Percentiles rank a stretch among this genome's conserved stretches.
phyloP scores from a whole-genome alignment of 2,113 vertebrate species.

The Scophthalmus maximus region DNA sequence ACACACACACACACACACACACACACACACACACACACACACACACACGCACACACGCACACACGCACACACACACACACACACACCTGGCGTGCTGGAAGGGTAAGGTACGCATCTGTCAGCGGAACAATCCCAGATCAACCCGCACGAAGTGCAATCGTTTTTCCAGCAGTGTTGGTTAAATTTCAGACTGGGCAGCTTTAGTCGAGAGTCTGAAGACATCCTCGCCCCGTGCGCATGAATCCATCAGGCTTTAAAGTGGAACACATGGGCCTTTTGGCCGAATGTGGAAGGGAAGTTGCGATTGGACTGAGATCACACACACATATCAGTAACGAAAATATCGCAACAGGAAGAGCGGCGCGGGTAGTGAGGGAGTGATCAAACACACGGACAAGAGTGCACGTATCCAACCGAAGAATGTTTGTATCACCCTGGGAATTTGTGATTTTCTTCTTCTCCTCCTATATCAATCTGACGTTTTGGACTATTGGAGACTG shows the following conservation, averaged over 20 bases:
- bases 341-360: conserved; percentile 28
- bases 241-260: conserved; percentile 41
- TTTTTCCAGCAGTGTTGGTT: background rate
- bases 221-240: background rate
- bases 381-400: conserved; percentile 13
- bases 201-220: background rate
- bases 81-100: conserved; percentile 74
- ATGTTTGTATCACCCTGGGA: background rate
- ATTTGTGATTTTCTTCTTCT: background rate
- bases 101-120: conserved; percentile 89
- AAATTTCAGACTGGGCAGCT: background rate
- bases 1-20: too few relatives aligned
- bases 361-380: background rate
- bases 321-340: conserved; percentile 38
- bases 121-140: conserved; percentile 87
- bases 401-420: background rate
- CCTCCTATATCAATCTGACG: too few relatives aligned
- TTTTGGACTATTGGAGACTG: too few relatives aligned
- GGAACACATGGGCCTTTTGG: conserved; percentile 49
- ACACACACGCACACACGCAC: too few relatives aligned
- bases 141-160: conserved; percentile 71
- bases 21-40: too few relatives aligned
- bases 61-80: background rate
- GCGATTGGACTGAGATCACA: conserved; percentile 69
- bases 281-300: conserved; percentile 21